phyloP scores from a whole-genome alignment of 2,888 invertebrate species.

The Trissolcus japonicus region DNA sequence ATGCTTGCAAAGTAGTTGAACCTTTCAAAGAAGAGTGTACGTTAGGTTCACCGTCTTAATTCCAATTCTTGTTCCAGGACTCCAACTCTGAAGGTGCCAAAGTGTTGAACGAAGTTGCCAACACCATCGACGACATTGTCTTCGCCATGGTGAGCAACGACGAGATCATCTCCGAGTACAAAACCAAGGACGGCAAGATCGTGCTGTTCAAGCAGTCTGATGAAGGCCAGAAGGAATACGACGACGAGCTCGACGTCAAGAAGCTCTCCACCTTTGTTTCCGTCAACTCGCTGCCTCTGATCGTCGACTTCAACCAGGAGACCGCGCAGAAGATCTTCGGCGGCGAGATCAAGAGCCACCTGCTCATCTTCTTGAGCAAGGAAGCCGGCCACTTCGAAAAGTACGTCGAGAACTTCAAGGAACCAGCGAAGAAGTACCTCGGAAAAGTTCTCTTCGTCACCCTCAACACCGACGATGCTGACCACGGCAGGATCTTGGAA shows the following conservation, averaged over 20 bases:
- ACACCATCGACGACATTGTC: conserved; percentile 88
- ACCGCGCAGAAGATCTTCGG: conserved; percentile 99
- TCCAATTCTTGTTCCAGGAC: conserved; percentile 77
- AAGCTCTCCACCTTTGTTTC: conserved; percentile 89
- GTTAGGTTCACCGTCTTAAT: neutral
- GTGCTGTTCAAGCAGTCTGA: conserved; percentile 96
- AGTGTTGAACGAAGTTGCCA: conserved; percentile 88
- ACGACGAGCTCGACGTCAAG: conserved; percentile 83
- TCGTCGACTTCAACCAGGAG: conserved; percentile 98
- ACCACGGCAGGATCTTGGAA: conserved; percentile 97
- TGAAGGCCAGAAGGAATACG: conserved; percentile 86
- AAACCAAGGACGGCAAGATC: conserved; percentile 86
- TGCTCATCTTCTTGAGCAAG: conserved; percentile 96
- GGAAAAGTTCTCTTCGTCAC: conserved; percentile 94
- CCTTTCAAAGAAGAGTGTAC: no score
- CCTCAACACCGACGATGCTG: conserved; percentile 95
- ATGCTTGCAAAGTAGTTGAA: no score
- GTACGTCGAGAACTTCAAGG: conserved; percentile 85
- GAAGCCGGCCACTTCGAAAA: conserved; percentile 90
- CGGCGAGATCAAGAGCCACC: conserved; percentile 97
- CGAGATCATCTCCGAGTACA: conserved; percentile 87
- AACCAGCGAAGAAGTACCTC: conserved; percentile 92
- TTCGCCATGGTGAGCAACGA: conserved; percentile 91
- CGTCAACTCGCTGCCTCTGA: conserved; percentile 89
- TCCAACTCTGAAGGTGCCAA: conserved; percentile 87